phyloP scores from a whole-genome alignment of 2,113 vertebrate species.

The Ascaphus truei region DNA sequence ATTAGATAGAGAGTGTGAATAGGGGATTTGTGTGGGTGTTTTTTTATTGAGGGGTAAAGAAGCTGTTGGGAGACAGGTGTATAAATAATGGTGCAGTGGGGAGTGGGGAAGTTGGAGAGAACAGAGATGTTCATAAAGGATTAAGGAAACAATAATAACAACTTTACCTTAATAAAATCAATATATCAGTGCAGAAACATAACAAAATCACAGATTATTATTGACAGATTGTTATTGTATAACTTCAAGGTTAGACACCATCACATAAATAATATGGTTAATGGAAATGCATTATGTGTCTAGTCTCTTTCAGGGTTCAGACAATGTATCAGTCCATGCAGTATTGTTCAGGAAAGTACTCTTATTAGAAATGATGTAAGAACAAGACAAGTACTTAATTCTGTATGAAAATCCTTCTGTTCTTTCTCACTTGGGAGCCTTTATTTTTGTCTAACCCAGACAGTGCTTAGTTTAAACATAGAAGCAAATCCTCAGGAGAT shows the following conservation, averaged over 20 bases:
- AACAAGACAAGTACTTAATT: neutral
- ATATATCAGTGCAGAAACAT: neutral
- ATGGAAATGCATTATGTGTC: neutral
- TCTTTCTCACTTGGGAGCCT: neutral
- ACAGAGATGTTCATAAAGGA: too few species aligned
- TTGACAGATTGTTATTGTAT: neutral
- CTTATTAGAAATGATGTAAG: neutral
- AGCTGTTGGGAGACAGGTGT: too few species aligned
- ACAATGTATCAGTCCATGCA: neutral
- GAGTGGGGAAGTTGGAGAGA: too few species aligned
- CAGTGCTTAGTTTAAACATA: neutral
- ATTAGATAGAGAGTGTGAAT: too few species aligned
- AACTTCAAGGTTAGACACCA: neutral
- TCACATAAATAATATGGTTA: neutral
- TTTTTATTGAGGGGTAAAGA: too few species aligned
- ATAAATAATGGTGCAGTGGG: too few species aligned
- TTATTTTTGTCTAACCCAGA: constrained; percentile 7
- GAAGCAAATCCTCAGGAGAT: neutral
- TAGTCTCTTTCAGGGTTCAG: neutral
- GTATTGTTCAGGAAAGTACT: neutral
- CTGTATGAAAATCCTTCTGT: neutral
- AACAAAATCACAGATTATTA: neutral
- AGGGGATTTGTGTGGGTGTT: too few species aligned
- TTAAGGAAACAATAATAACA: neutral
- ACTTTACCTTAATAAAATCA: neutral